Conservation (phyloP, 53 echinoderm and acorn worm genomes). For the Stichopus horrens region DNA sequence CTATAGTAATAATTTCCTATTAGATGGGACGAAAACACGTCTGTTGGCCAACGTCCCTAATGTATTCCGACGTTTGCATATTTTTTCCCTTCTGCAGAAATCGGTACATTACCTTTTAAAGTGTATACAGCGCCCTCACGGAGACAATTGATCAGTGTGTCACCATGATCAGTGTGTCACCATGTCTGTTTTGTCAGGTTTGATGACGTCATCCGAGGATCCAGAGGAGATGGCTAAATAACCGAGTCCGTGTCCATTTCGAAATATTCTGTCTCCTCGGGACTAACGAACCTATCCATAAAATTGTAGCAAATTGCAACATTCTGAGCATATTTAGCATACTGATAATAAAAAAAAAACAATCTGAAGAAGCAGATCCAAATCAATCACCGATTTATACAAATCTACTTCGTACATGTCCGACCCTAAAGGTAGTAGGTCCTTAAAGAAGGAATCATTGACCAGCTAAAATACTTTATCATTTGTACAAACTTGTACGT, state of each 20-base stretch:
- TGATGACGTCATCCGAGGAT: constrained; percentile 40
- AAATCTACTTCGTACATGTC: constrained; percentile 42
- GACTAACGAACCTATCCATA: constrained; percentile 35
- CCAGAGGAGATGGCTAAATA: constrained; percentile 48
- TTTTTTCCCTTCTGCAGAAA: no score
- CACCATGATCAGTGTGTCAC: no score
- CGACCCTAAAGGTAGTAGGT: neutral
- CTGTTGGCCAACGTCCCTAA: no score
- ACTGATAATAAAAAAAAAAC: constrained; percentile 63
- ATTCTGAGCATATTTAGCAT: constrained; percentile 51
- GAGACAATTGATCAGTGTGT: no score
- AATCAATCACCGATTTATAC: neutral
- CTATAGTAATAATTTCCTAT: no score
- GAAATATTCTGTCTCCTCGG: constrained; percentile 47
- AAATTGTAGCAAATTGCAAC: constrained; percentile 54
- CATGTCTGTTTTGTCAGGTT: no score
- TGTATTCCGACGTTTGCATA: no score
- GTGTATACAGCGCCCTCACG: no score
- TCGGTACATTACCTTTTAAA: no score
- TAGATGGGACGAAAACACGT: no score
- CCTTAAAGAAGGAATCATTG: constrained; percentile 25
- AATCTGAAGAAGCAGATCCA: constrained; percentile 54
- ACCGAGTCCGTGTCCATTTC: constrained; percentile 63
- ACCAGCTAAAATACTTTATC: constrained; percentile 19
- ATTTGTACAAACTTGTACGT: constrained; percentile 22